Base-by-base conservation (phyloP, 2,797 vertebrate species). In the Cynodonichthys magdalenae region DNA sequence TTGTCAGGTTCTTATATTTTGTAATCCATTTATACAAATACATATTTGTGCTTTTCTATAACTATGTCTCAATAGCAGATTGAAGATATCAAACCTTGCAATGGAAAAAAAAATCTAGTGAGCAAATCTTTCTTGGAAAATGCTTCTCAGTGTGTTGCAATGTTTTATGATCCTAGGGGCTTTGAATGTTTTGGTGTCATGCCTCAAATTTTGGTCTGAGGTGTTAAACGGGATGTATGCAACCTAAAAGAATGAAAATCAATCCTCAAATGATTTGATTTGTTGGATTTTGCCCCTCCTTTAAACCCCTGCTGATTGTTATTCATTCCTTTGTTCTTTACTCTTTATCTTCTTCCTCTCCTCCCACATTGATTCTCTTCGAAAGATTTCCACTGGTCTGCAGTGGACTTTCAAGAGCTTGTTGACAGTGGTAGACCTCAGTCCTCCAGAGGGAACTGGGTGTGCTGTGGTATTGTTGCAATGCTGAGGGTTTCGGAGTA, bases 371-470 rank as follows among this genome's bases (percentile, higher is more conserved):
- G 67, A 61, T 68, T 80, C 77, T 70, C 71, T 47, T 76, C 66
- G 63, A 15, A 76, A 69, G 71, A 72, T 71, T 79, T 77, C 65
- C 54, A 24, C 53, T 56, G 76, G 77, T 83, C 63, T 71, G 78
- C 69, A n/a, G 64, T 75, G 83, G 80, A 83, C 87, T 81, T 85
- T 63, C 71, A 80, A 85, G 78, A 77, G 85, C 79, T 82, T 79
- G 81, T 90, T 88, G 87, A 90, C 89, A 86, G 80, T 46, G 78
- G 63, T 77, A 80, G 85, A 82, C 85, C 80, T 80, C 71, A 36
- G 69, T 73, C 79, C 83, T 83, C 82, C 64, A 56, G 86, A 83
- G 84, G 73, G 79, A 71, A 53, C 67, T 27, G 62, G 52, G 49
- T 59, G 15, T 58, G 69, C 67, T 64, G 76, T 45, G 24, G 75